Percentiles rank a stretch among this genome's conserved stretches.
phyloP scores from a whole-genome alignment of 2,797 vertebrate species.

The Eidolon dupreanum region DNA sequence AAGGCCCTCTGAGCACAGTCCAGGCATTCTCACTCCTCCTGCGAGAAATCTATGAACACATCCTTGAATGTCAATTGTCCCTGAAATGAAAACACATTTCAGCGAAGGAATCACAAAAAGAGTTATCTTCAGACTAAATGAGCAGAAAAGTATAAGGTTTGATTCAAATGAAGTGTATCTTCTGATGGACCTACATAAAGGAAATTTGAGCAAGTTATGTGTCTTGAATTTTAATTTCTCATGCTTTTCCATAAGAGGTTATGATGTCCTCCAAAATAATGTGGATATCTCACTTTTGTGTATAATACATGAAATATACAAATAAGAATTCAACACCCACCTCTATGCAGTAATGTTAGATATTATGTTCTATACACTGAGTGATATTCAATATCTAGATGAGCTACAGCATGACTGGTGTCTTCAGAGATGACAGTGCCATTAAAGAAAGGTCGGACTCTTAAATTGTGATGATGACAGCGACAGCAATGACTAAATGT shows the following conservation, averaged over 20 bases:
- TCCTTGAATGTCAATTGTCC: too few relatives aligned
- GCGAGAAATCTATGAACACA: too few relatives aligned
- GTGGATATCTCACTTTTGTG: neutral
- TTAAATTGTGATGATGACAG: neutral
- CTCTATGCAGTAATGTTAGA: neutral
- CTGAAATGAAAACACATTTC: slow-evolving; percentile 20
- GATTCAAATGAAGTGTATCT: neutral
- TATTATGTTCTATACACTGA: neutral
- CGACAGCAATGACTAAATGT: neutral
- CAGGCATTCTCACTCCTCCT: too few relatives aligned
- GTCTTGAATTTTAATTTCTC: neutral
- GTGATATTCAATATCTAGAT: neutral
- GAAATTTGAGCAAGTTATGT: neutral
- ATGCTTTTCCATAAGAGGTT: neutral
- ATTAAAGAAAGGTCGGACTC: neutral
- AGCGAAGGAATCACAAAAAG: neutral
- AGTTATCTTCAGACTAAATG: neutral
- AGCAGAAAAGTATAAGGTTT: neutral
- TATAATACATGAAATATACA: neutral
- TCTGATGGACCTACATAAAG: neutral
- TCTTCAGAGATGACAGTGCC: neutral
- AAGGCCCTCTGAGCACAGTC: too few relatives aligned
- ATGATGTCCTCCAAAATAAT: neutral
- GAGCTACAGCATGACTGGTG: neutral
- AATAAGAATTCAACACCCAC: neutral